Conservation (phyloP, 2,113 vertebrate species). For the Xerus inauris region DNA sequence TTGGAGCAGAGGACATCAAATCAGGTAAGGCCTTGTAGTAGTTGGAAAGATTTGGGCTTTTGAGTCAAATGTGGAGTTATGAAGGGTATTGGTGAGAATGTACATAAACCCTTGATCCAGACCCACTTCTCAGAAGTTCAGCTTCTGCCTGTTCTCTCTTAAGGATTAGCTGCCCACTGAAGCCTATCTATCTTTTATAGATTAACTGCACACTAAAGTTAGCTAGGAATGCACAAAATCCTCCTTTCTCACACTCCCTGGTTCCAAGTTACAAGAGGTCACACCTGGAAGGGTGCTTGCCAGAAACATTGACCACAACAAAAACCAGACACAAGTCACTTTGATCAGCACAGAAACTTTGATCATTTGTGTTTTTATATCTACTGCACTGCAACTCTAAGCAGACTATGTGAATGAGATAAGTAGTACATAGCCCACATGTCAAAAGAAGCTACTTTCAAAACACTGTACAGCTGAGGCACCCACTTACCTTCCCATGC, state of each 20-base stretch:
- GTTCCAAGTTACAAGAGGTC: background rate
- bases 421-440: background rate
- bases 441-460: background rate
- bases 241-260: background rate
- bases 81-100: background rate
- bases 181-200: background rate
- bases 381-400: background rate
- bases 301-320: background rate
- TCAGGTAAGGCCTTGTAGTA: background rate
- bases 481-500: background rate
- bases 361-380: background rate
- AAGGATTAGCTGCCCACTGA: background rate
- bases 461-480: background rate
- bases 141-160: background rate
- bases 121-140: background rate
- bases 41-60: background rate
- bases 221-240: background rate
- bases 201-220: background rate
- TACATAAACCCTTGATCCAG: background rate
- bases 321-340: background rate
- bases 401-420: background rate
- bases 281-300: background rate
- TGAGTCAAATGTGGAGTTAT: background rate
- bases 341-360: background rate
- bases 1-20: background rate